Base-by-base conservation (phyloP, 2,113 vertebrate genomes). In the Gobius niger region DNA sequence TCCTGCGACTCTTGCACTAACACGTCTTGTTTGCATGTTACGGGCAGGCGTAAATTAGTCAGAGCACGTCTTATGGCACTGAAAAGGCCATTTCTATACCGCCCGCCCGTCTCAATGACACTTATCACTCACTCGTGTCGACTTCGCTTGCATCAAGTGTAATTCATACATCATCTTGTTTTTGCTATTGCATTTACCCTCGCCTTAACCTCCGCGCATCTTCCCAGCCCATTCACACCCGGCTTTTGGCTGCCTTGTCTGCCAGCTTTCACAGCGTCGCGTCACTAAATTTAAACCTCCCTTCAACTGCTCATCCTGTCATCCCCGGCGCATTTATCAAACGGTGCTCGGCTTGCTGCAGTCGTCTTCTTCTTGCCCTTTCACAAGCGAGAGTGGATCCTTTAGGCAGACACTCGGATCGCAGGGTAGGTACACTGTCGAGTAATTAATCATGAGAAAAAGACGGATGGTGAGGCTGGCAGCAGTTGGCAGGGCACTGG, bases 361-460 rank as follows among this genome's bases (percentile, higher is more conserved):
- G 54, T 57, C 67, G 52, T 63, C 50, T 10, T 57, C 67, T 53
- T 63, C 50, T 10, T 87, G 93, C 91, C 92, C 87, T 88, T 63
- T 91, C 81, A 47, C 92, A 93, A 4, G 0, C 81, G 87, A 4
- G 78, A 49, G 51, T 41, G 65, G 78, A 81, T 89, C 0, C 40
- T 91, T 34, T 70, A 82, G 84, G 56, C 94, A 92, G 65, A 94
- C 47, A 5, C 77, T 82, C 51, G 92, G 88, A 88, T 93, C 84
- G 40, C 91, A 92, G 90, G 93, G 93, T 80, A 94, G 67, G 82
- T 93, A 93, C 65, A 82, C 93, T 51, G 78, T 61, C 0, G 92
- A 91, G 82, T 88, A 91, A 86, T 95, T 93, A 86, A 94, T 91
- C 94, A 94, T 92, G 86, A 92, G 91, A 85, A 94, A 93, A 74